phyloP scores from a whole-genome alignment of 2,113 vertebrate genomes.

The Hystrix brachyura region DNA sequence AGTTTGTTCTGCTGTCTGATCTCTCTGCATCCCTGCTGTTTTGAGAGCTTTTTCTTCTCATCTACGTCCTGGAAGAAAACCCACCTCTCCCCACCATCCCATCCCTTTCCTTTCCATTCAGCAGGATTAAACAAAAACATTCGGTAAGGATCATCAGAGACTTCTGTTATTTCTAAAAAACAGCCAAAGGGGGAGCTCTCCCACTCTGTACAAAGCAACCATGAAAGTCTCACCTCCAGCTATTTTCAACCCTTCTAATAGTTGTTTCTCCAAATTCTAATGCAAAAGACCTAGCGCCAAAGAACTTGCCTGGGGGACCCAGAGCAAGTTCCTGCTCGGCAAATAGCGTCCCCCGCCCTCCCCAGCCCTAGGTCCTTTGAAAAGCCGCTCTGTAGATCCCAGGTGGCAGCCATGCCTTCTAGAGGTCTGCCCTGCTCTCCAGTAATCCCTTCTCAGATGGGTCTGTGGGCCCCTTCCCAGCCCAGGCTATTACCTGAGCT shows the following conservation, averaged over 20 bases:
- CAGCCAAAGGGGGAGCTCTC: constrained; percentile 67
- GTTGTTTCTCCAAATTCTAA: neutral
- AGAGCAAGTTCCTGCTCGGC: constrained; percentile 25
- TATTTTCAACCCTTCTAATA: neutral
- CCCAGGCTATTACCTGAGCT: constrained; percentile 68
- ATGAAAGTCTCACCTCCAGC: neutral
- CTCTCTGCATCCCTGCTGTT: neutral
- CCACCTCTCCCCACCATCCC: neutral
- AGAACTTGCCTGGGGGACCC: neutral
- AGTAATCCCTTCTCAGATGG: neutral
- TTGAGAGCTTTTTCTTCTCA: constrained; percentile 43
- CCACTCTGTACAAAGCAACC: neutral
- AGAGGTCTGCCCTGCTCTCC: neutral
- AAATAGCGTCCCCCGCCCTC: neutral
- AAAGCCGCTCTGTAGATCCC: neutral
- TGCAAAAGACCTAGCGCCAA: neutral
- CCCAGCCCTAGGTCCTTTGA: neutral
- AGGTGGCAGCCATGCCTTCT: neutral
- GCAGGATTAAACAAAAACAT: constrained; percentile 49
- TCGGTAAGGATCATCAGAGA: neutral
- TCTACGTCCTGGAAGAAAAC: constrained; percentile 48
- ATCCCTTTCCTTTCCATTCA: neutral
- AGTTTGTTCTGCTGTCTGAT: constrained; percentile 8
- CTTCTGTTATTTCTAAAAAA: constrained; percentile 38
- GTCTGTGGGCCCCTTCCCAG: neutral